These are phyloP conservation scores for Drosophila sp. DNA, from an alignment of 1,140 invertebrate species.

Conservation along the genomic window DNA sequence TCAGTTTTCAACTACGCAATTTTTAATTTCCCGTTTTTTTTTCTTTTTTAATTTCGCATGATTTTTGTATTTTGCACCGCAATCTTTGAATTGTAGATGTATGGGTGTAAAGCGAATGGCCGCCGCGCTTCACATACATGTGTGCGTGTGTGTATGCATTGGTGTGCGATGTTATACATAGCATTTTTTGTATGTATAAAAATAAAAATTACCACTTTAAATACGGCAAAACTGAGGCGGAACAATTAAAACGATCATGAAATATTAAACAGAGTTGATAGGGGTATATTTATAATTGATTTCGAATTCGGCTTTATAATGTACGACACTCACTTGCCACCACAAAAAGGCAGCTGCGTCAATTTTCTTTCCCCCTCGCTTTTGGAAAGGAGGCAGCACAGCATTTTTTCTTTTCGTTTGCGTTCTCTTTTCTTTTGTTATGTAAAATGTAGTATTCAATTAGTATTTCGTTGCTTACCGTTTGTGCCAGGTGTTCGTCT, in stretches of 20 bases:
- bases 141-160: conserved; percentile 51
- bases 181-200: conserved; percentile 81
- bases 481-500: conserved; percentile 83
- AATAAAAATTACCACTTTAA: conserved; percentile 77
- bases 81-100: conserved; percentile 58
- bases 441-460: conserved; percentile 69
- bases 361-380: conserved; percentile 60
- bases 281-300: conserved; percentile 5
- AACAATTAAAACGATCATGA: conserved; percentile 25
- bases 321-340: conserved; percentile 32
- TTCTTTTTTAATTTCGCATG: conserved; percentile 60
- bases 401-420: conserved; percentile 40
- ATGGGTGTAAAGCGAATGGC: conserved; percentile 64
- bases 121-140: conserved; percentile 38
- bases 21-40: conserved; percentile 40
- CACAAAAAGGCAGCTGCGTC: conserved; percentile 68
- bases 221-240: conserved; percentile 28
- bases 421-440: conserved; percentile 70
- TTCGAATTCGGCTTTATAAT: conserved; percentile 20
- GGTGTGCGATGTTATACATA: conserved; percentile 79
- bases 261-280: conserved; percentile 13
- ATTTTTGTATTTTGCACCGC: conserved; percentile 80
- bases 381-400: conserved; percentile 36
- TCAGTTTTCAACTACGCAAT: conserved; percentile 69
- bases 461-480: conserved; percentile 69